These are phyloP conservation scores for Cyprinus carpio DNA, from an alignment of 2,113 vertebrate species.

Conservation along the genomic window DNA sequence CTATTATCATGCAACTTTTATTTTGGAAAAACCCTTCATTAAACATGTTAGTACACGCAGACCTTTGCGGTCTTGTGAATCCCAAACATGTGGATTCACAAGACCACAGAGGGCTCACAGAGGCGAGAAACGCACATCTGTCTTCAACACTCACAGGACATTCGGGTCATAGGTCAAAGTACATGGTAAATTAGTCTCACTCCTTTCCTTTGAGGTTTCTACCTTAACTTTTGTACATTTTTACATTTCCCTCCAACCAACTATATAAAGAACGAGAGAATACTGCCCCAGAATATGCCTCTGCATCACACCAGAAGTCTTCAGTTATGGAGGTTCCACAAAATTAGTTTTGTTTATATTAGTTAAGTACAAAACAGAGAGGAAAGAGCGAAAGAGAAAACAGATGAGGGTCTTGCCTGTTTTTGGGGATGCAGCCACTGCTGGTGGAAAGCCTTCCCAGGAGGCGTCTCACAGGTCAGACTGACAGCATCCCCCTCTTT, in stretches of 20 bases:
- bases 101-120: slow-evolving; percentile 17
- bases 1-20: not conserved
- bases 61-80: not conserved
- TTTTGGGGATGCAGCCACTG: slow-evolving; percentile 89
- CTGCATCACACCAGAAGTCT: not conserved
- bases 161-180: slow-evolving; percentile 50
- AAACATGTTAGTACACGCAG: not conserved
- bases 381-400: not conserved
- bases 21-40: not conserved
- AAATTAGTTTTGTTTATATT: not conserved
- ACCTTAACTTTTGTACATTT: slow-evolving; percentile 24
- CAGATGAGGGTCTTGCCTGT: slow-evolving; percentile 72
- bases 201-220: slow-evolving; percentile 58
- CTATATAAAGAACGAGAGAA: not conserved
- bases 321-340: not conserved
- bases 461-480: slow-evolving; percentile 83
- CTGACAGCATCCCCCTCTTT: slow-evolving; percentile 83
- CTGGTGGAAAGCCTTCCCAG: slow-evolving; percentile 80
- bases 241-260: not conserved
- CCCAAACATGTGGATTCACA: slow-evolving; percentile 9
- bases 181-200: slow-evolving; percentile 58
- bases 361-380: not conserved
- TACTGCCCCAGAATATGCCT: not conserved
- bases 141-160: slow-evolving; percentile 49
- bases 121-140: slow-evolving; percentile 54